Percentiles rank a stretch among this genome's conserved stretches.
Evolutionary conservation across 2,888 invertebrate genomes (phyloP).

Genomic region (Sialis lutaria): DNA sequence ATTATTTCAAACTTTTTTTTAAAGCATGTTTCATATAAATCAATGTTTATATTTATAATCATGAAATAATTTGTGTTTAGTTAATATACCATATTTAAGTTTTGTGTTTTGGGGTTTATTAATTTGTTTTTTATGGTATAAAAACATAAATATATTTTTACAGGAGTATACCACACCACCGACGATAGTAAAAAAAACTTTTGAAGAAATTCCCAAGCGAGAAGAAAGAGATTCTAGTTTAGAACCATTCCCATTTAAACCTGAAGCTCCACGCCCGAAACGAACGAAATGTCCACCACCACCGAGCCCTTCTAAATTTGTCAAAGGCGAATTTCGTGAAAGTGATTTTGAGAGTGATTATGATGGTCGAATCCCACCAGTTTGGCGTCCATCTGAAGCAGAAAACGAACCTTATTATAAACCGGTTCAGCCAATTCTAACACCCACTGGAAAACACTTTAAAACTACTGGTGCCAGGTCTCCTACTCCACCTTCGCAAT

Average conservation of each 20-base stretch:
- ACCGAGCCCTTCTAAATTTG: constrained; percentile 45
- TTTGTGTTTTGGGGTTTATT: not conserved
- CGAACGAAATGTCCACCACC: constrained; percentile 29
- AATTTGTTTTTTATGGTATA: not conserved
- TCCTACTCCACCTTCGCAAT: constrained; percentile 38
- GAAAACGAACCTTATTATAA: constrained; percentile 36
- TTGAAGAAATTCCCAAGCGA: constrained; percentile 18
- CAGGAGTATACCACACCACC: constrained; percentile 36
- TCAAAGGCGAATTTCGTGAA: constrained; percentile 43
- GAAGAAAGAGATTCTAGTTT: constrained; percentile 21
- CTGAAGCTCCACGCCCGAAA: constrained; percentile 22
- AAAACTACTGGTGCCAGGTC: constrained; percentile 27
- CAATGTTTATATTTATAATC: no score
- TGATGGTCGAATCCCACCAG: constrained; percentile 34
- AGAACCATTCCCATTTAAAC: constrained; percentile 28
- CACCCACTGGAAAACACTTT: constrained; percentile 29
- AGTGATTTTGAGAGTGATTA: constrained; percentile 60
- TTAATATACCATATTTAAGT: not conserved
- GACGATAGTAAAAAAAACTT: constrained; percentile 28
- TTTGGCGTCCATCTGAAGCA: constrained; percentile 37
- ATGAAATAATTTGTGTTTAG: no score
- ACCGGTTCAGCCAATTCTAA: constrained; percentile 36
- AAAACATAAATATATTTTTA: constrained; percentile 11
- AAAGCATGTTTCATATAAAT: no score
- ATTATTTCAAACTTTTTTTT: no score